Base-by-base conservation (phyloP, 1,140 invertebrate species). In the Leucophenga varia region DNA sequence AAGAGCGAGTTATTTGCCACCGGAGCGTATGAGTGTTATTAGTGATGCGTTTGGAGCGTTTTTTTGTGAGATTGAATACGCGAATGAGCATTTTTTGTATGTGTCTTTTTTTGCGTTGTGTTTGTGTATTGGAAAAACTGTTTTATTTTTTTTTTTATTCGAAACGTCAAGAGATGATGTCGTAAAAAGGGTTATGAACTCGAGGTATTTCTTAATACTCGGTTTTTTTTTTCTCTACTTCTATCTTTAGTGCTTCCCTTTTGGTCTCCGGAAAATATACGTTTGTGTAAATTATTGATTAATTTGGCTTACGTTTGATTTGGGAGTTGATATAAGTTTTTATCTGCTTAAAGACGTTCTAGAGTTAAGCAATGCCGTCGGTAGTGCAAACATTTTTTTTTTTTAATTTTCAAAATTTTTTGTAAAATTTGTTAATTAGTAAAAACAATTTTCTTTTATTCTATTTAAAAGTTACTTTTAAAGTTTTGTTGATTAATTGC, bases 181-280 rank as follows among this genome's bases (percentile, higher is more conserved):
- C 20, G 30, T 17, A 37, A 31, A 71, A 70, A 70, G 65, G 65
- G 65, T 70, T 70, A 71, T 67, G 60, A 70, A 63, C 67, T 59
- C 59, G 54, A 52, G 59, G 61, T 64, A 54, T 60, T 52, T 45
- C 18, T 30, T 36, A 40, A 13, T 34, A 30, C 38, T 21, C 25
- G n/a, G n/a, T n/a, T n/a, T n/a, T n/a, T n/a, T n/a, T n/a, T n/a
- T n/a, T n/a, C n/a, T n/a, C n/a, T n/a, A 20, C 22, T 36, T 19
- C 20, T 14, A 19, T 36, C 41, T 35, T 43, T 49, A 45, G 47
- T 25, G 57, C 54, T 64, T 57, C 54, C 57, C 61, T 64, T 40
- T 43, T 50, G n/a, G n/a, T n/a, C n/a, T n/a, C n/a, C n/a, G n/a
- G n/a, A n/a, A n/a, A n/a, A n/a, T n/a, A n/a, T n/a, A n/a, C n/a